These are phyloP conservation scores for Watsonalla binaria DNA, from an alignment of 2,888 invertebrate genomes.

Conservation along the genomic window DNA sequence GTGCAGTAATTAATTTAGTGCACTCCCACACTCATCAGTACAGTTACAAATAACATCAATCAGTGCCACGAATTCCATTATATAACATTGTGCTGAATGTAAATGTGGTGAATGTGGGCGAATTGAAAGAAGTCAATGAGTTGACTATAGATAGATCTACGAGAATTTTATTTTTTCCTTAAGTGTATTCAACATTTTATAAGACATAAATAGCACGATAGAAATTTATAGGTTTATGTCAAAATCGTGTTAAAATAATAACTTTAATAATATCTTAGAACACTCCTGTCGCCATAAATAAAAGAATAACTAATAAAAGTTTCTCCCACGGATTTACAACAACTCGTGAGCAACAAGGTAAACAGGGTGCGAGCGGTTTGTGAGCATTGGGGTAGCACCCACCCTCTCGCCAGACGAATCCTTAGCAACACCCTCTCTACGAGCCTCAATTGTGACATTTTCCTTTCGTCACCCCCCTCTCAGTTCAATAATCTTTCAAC, in stretches of 20 bases:
- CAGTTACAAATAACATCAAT: neutral
- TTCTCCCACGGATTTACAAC: slow-evolving; percentile 46
- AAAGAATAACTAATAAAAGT: slow-evolving; percentile 63
- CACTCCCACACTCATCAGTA: neutral
- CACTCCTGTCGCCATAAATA: slow-evolving; percentile 50
- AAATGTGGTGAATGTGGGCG: neutral
- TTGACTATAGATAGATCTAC: neutral
- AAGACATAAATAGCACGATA: slow-evolving; percentile 7
- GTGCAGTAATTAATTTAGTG: neutral
- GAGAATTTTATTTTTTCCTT: neutral
- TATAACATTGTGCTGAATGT: neutral
- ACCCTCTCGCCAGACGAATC: slow-evolving; percentile 19
- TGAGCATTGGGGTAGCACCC: slow-evolving; percentile 28
- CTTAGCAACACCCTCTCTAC: slow-evolving; percentile 22
- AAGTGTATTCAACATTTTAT: slow-evolving; percentile 3
- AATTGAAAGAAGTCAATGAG: too few relatives aligned
- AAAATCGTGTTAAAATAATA: too few relatives aligned
- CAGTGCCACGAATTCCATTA: neutral
- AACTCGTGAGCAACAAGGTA: slow-evolving; percentile 57
- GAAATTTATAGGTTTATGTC: too few relatives aligned
- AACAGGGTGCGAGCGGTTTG: slow-evolving; percentile 44
- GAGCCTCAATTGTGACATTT: slow-evolving; percentile 65
- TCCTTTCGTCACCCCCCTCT: slow-evolving; percentile 50
- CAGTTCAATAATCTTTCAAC: slow-evolving; percentile 60
- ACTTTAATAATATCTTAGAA: too few relatives aligned